These are phyloP conservation scores for Melikaiella ostensackeni DNA, from an alignment of 2,888 invertebrate species.

Conservation along the genomic window DNA sequence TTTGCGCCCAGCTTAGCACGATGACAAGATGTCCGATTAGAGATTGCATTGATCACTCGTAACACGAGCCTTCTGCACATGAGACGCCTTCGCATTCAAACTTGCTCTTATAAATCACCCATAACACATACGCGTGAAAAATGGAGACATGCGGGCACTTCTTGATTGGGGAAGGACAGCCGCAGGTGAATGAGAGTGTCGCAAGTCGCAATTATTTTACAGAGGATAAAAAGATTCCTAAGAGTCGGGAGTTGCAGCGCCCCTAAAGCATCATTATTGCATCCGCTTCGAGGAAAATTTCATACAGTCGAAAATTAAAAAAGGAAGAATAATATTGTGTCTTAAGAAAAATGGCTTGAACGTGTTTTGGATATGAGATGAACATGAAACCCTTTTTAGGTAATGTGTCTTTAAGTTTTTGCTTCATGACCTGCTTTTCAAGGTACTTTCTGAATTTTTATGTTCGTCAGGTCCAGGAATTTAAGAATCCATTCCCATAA, in stretches of 20 bases:
- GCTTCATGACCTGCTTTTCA: constrained; percentile 2
- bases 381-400: not conserved
- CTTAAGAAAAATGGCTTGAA: not conserved
- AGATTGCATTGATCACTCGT: constrained; percentile 65
- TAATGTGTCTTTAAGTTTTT: not conserved
- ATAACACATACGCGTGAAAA: not conserved
- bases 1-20: constrained; percentile 45
- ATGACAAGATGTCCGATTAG: constrained; percentile 66
- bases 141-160: not conserved
- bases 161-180: not conserved
- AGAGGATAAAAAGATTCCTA: not conserved
- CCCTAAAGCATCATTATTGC: not conserved
- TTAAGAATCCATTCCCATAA: not conserved
- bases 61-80: constrained; percentile 60
- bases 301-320: not conserved
- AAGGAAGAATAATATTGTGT: not conserved
- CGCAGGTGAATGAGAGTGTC: not conserved
- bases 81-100: constrained; percentile 34
- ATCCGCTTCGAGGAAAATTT: not conserved
- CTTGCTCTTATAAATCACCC: not conserved
- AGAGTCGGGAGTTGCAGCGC: not conserved
- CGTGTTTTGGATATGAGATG: not conserved
- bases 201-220: not conserved
- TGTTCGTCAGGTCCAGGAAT: not conserved
- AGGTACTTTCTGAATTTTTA: not conserved